Evolutionary conservation across 2,888 invertebrate genomes (phyloP).

Genomic region (Brenthis daphne): DNA sequence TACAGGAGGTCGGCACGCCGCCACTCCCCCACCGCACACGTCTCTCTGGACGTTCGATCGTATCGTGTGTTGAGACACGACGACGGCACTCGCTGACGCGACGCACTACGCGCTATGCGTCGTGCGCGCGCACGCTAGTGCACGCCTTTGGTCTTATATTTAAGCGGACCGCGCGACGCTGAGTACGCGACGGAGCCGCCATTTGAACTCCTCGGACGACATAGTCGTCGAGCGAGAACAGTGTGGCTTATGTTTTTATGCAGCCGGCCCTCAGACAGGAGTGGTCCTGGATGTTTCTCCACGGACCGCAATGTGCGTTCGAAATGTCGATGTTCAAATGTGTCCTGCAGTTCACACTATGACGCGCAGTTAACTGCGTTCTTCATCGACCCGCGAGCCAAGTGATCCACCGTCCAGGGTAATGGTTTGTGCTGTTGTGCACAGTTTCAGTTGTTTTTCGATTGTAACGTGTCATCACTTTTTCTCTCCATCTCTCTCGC

Average conservation of each 20-base stretch:
- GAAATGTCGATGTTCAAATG: constrained; percentile 83
- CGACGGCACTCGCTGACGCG: no score
- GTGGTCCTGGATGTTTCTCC: constrained; percentile 71
- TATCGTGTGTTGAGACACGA: no score
- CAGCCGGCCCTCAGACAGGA: constrained; percentile 74
- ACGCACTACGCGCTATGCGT: no score
- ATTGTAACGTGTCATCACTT: neutral
- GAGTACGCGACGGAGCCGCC: no score
- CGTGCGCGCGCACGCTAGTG: no score
- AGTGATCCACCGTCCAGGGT: constrained; percentile 82
- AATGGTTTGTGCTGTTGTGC: constrained; percentile 42
- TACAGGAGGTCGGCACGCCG: no score
- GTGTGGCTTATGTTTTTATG: constrained; percentile 38
- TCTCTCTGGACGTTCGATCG: no score
- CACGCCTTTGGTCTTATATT: no score
- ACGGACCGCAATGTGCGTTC: constrained; percentile 83
- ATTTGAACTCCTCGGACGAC: no score
- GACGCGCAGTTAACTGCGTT: constrained; percentile 77
- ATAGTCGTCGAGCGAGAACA: constrained; percentile 6
- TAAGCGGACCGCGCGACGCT: no score
- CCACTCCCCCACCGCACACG: no score
- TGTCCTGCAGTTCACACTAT: constrained; percentile 77
- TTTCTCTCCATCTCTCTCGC: neutral
- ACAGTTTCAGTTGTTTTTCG: neutral
- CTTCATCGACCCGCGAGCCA: constrained; percentile 84